phyloP scores from a whole-genome alignment of 1,140 invertebrate species.

The Drosophila neocordata region DNA sequence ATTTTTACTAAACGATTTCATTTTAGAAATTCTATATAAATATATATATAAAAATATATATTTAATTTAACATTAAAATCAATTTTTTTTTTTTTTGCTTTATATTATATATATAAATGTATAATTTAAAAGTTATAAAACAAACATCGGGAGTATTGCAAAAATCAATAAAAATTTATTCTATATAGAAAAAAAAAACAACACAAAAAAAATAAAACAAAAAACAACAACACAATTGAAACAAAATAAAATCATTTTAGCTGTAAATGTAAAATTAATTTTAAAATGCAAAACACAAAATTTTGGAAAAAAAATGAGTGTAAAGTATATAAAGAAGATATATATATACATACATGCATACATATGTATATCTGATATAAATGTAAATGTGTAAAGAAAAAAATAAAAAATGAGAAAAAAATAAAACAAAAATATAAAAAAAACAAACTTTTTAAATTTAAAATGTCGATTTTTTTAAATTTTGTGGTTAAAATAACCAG shows the following conservation, averaged over 20 bases:
- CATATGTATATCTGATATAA: constrained; percentile 54
- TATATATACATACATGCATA: constrained; percentile 48
- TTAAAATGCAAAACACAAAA: constrained; percentile 53
- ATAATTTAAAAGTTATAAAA: constrained; percentile 47
- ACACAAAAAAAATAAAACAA: constrained; percentile 34
- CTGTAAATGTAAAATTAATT: constrained; percentile 76
- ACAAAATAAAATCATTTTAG: constrained; percentile 59
- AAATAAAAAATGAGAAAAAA: constrained; percentile 61
- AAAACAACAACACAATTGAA: constrained; percentile 29
- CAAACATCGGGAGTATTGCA: constrained; percentile 74
- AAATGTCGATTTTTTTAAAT: neutral
- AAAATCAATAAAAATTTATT: constrained; percentile 45
- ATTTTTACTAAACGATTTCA: constrained; percentile 65
- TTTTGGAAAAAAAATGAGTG: constrained; percentile 34
- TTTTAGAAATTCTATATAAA: constrained; percentile 57
- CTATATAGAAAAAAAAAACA: constrained; percentile 40
- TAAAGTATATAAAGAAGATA: constrained; percentile 54
- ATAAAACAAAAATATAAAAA: constrained; percentile 47
- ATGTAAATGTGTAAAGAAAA: constrained; percentile 76
- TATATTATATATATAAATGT: constrained; percentile 31
- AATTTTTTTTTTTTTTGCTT: constrained; percentile 35
- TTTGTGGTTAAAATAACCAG: no score
- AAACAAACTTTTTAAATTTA: neutral
- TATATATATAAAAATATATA: constrained; percentile 8
- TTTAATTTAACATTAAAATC: constrained; percentile 60